phyloP scores from a whole-genome alignment of 2,797 vertebrate species.

The Diplodus puntazzo region DNA sequence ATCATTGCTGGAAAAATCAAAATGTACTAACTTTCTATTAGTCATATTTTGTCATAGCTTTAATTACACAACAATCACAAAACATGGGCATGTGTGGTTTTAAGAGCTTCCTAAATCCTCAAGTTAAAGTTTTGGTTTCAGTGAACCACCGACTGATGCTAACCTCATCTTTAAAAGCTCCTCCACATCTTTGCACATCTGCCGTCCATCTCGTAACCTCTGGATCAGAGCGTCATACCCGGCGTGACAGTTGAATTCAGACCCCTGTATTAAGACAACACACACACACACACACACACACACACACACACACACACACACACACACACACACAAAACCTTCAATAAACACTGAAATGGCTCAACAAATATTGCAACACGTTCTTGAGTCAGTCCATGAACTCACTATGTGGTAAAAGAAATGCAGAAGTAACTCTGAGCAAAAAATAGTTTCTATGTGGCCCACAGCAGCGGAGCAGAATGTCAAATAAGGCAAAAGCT shows the following conservation, averaged over 20 bases:
- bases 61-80: not conserved
- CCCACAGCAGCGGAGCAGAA: not conserved
- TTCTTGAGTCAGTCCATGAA: constrained; percentile 27
- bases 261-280: constrained; percentile 83
- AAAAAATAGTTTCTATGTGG: constrained; percentile 20
- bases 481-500: not conserved
- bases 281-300: not conserved
- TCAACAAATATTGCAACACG: constrained; percentile 60
- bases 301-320: no score
- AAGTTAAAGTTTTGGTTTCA: constrained; percentile 6
- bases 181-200: constrained; percentile 96
- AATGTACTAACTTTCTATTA: not conserved
- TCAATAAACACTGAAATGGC: constrained; percentile 18
- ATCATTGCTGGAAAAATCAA: not conserved
- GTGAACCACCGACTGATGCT: constrained; percentile 1
- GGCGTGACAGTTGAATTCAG: constrained; percentile 88
- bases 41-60: not conserved
- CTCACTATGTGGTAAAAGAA: constrained; percentile 43
- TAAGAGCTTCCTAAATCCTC: not conserved
- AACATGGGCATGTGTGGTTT: not conserved
- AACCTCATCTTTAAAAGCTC: constrained; percentile 94
- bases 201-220: constrained; percentile 90
- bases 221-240: constrained; percentile 92
- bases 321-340: not conserved
- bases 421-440: constrained; percentile 70